phyloP scores from a whole-genome alignment of 2,113 vertebrate genomes.

The Pelvicachromis taeniatus region DNA sequence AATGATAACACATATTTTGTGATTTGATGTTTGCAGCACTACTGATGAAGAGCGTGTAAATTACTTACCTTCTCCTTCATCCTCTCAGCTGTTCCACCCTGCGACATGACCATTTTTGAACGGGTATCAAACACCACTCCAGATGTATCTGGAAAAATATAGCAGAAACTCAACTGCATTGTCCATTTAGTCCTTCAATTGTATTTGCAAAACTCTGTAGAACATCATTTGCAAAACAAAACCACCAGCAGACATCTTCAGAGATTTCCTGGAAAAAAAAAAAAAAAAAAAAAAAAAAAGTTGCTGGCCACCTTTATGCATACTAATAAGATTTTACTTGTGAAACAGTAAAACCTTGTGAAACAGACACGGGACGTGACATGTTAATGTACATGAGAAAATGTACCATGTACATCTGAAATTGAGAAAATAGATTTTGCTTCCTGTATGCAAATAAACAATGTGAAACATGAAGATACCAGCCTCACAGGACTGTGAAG shows the following conservation, averaged over 20 bases:
- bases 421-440: not conserved
- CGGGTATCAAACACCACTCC: constrained; percentile 94
- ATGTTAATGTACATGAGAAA: not conserved
- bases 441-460: not conserved
- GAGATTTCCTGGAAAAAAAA: not conserved
- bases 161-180: not conserved
- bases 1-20: not conserved
- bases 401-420: not conserved
- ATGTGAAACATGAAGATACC: not conserved
- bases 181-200: not conserved
- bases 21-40: not conserved
- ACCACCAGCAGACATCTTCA: not conserved
- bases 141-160: constrained; percentile 77
- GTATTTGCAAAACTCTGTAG: constrained; percentile 47
- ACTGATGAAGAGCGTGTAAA: not conserved
- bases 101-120: constrained; percentile 92
- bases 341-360: not conserved
- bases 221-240: constrained; percentile 69
- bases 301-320: not conserved
- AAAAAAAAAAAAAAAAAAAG: not conserved
- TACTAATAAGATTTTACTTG: too few relatives aligned
- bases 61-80: constrained; percentile 94
- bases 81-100: constrained; percentile 88
- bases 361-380: not conserved
- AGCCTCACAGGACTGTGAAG: not conserved